These are phyloP conservation scores for Crenuchus spilurus DNA, from an alignment of 2,797 vertebrate genomes.

Conservation along the genomic window DNA sequence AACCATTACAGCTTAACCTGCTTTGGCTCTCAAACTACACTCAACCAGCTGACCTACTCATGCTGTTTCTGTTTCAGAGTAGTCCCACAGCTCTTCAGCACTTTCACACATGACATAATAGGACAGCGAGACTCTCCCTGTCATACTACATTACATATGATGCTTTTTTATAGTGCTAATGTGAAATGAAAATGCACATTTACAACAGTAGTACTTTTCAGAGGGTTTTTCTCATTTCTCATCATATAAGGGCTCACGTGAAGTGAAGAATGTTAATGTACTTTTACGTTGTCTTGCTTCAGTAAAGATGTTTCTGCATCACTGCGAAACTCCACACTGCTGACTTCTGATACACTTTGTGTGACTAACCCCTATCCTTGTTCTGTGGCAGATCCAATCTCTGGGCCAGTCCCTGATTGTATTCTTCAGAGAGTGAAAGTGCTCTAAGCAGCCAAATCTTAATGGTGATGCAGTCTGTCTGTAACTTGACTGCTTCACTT, in stretches of 20 bases:
- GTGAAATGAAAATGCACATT: too few relatives aligned
- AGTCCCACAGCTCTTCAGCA: background rate
- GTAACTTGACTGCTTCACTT: background rate
- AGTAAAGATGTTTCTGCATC: background rate
- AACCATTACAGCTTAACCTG: constrained; percentile 16
- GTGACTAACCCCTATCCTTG: background rate
- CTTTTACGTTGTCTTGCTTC: too few relatives aligned
- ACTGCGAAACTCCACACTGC: background rate
- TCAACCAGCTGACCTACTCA: background rate
- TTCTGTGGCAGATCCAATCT: background rate
- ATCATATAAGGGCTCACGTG: too few relatives aligned
- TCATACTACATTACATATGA: too few relatives aligned
- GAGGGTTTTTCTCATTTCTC: too few relatives aligned
- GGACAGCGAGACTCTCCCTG: background rate
- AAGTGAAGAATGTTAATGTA: too few relatives aligned
- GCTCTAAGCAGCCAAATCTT: background rate
- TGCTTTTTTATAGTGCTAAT: too few relatives aligned
- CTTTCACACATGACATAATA: background rate
- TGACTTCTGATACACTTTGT: background rate
- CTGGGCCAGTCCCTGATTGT: background rate
- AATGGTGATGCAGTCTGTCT: background rate
- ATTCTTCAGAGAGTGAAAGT: constrained; percentile 5
- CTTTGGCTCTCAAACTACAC: background rate
- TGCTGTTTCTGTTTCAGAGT: background rate
- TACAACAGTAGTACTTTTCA: too few relatives aligned